Evolutionary conservation across 2,888 invertebrate genomes (phyloP).

Genomic region (Hydraecia micacea): DNA sequence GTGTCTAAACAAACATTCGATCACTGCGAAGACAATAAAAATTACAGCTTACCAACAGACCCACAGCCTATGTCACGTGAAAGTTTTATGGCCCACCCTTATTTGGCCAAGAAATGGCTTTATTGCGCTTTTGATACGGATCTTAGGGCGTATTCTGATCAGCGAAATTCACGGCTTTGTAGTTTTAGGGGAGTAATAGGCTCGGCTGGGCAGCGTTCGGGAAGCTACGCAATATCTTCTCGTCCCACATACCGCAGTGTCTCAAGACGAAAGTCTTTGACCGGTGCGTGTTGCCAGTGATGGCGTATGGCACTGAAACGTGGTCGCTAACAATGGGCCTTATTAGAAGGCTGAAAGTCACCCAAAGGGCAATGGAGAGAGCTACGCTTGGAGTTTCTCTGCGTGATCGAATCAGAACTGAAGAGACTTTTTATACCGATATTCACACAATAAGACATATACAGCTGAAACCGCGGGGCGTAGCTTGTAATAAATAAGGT

Average conservation of each 20-base stretch:
- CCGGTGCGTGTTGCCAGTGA: too few species aligned
- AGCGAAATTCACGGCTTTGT: not conserved
- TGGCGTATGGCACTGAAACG: too few species aligned
- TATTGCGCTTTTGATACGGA: constrained; percentile 72
- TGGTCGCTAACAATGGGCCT: too few species aligned
- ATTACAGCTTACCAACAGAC: constrained; percentile 70
- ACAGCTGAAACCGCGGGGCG: not conserved
- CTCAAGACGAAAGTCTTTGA: too few species aligned
- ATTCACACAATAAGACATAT: not conserved
- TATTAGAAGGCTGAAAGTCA: too few species aligned
- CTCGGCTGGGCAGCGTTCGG: too few species aligned
- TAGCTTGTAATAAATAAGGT: not conserved
- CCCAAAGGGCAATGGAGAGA: too few species aligned
- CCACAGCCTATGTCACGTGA: constrained; percentile 66
- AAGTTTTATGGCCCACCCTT: constrained; percentile 76
- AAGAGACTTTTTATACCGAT: not conserved
- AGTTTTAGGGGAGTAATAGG: not conserved
- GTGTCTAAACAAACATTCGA: constrained; percentile 73
- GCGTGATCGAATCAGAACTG: not conserved
- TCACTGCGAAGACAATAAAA: constrained; percentile 76
- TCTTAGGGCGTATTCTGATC: constrained; percentile 62
- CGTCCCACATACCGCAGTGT: too few species aligned
- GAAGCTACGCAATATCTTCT: too few species aligned
- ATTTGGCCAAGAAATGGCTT: constrained; percentile 75
- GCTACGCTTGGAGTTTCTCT: too few species aligned